Conservation (phyloP, 2,797 vertebrate species). For the Rhincodon typus region DNA sequence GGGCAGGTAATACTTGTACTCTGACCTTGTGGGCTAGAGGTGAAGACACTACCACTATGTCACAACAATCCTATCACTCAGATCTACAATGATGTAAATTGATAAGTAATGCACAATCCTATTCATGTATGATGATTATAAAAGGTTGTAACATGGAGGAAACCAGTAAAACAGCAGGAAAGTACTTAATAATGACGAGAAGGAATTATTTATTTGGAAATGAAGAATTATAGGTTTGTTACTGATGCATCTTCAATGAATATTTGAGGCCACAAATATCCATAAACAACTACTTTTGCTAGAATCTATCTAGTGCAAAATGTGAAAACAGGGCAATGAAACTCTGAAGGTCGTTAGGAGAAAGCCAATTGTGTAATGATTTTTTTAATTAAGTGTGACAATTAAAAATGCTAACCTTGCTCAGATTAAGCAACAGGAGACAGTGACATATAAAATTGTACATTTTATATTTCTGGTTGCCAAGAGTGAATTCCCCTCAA, state of each 20-base stretch:
- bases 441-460: neutral
- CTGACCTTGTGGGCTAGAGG: too few relatives aligned
- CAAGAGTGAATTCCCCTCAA: neutral
- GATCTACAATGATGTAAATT: neutral
- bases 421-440: neutral
- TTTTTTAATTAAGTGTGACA: conserved; percentile 10
- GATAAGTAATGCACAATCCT: neutral
- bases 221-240: neutral
- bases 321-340: neutral
- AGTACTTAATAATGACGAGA: neutral
- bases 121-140: neutral
- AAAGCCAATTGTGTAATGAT: neutral
- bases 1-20: too few relatives aligned
- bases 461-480: neutral
- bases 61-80: neutral
- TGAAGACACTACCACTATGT: too few relatives aligned
- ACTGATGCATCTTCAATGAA: neutral
- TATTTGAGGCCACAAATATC: neutral
- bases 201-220: neutral
- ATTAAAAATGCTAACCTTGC: conserved; percentile 8
- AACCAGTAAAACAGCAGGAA: neutral
- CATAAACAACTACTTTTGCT: neutral
- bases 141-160: neutral
- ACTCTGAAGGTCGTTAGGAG: neutral
- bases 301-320: neutral